phyloP scores from a whole-genome alignment of 2,888 invertebrate genomes.

The Acleris holmiana region DNA sequence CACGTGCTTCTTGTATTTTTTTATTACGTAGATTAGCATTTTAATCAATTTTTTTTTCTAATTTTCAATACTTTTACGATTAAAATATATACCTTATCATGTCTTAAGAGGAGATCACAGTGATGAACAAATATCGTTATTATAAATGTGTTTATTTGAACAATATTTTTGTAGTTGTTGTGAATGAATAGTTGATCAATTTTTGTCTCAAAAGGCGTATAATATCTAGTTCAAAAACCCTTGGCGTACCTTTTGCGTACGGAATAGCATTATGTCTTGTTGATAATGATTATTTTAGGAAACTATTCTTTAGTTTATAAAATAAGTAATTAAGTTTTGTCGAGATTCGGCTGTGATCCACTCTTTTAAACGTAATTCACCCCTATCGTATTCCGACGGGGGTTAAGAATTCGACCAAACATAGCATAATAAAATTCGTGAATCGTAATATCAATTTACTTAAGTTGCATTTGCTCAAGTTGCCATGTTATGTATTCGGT shows the following conservation, averaged over 20 bases:
- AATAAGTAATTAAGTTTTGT: conserved; percentile 24
- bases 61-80: not conserved
- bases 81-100: conserved; percentile 36
- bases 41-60: not conserved
- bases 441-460: conserved; percentile 52
- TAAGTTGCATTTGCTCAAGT: conserved; percentile 76
- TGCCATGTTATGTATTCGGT: conserved; percentile 69
- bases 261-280: too few species aligned
- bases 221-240: too few species aligned
- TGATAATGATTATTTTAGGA: too few species aligned
- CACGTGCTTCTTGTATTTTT: not conserved
- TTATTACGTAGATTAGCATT: not conserved
- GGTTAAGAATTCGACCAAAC: conserved; percentile 28
- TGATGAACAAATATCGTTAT: not conserved
- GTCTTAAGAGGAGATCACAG: conserved; percentile 41
- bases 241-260: too few species aligned
- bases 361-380: conserved; percentile 21
- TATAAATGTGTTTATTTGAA: too few species aligned
- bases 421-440: conserved; percentile 45
- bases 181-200: too few species aligned
- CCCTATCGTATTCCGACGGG: not conserved
- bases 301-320: conserved; percentile 17
- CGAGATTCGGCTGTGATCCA: conserved; percentile 35
- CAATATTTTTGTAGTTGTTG: too few species aligned
- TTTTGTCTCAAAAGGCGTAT: too few species aligned